Evolutionary conservation across 2,888 invertebrate genomes (phyloP).

Genomic region (Graphium colonna): DNA sequence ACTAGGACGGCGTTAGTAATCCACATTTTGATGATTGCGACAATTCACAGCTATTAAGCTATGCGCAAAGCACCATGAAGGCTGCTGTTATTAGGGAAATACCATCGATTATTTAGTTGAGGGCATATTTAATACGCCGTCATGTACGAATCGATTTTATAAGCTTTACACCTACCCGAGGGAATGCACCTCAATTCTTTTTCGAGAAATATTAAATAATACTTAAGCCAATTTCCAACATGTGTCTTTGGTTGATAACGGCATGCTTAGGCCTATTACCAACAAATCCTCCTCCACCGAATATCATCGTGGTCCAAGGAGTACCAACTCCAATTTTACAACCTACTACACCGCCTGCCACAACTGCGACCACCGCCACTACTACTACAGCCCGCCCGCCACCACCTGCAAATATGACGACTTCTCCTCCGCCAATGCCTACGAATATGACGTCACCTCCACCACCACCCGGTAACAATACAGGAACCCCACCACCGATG

Average conservation of each 20-base stretch:
- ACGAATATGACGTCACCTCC: constrained; percentile 25
- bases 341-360: constrained; percentile 53
- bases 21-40: constrained; percentile 69
- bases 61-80: constrained; percentile 73
- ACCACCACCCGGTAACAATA: constrained; percentile 10
- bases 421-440: constrained; percentile 27
- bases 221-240: constrained; percentile 27
- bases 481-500: constrained; percentile 26
- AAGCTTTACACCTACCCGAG: constrained; percentile 36
- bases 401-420: constrained; percentile 23
- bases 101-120: constrained; percentile 60
- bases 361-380: constrained; percentile 31
- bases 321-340: constrained; percentile 62
- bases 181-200: constrained; percentile 26
- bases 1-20: constrained; percentile 54
- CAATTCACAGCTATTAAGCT: constrained; percentile 67
- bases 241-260: constrained; percentile 75
- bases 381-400: constrained; percentile 28
- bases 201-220: too few relatives aligned
- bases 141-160: constrained; percentile 47
- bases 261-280: constrained; percentile 70
- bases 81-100: constrained; percentile 72
- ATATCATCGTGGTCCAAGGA: constrained; percentile 53
- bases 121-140: constrained; percentile 64
- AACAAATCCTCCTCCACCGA: constrained; percentile 46